phyloP scores from a whole-genome alignment of 2,888 invertebrate species.

The Mesochorus sp. region DNA sequence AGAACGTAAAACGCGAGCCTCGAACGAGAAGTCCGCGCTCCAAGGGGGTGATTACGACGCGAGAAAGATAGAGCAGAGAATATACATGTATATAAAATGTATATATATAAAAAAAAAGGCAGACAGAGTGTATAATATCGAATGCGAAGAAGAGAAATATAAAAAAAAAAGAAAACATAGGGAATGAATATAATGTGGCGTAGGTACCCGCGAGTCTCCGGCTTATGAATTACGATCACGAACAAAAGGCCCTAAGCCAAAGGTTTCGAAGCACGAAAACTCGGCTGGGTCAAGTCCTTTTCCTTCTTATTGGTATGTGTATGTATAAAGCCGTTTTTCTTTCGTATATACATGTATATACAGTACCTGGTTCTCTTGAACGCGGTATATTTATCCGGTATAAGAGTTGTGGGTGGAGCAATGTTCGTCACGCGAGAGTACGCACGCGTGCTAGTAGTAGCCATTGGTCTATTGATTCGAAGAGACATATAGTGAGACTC shows the following conservation, averaged over 20 bases:
- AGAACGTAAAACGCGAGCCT: slow-evolving; percentile 45
- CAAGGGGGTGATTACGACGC: slow-evolving; percentile 50
- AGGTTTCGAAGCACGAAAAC: neutral
- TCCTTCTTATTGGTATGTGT: neutral
- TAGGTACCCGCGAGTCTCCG: slow-evolving; percentile 56
- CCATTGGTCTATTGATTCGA: slow-evolving; percentile 79
- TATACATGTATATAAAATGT: neutral
- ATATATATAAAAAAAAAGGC: neutral
- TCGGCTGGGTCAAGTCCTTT: slow-evolving; percentile 4
- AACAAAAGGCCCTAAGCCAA: slow-evolving; percentile 25
- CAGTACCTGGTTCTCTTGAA: too few species aligned
- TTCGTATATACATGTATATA: neutral
- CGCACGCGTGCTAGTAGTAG: slow-evolving; percentile 77
- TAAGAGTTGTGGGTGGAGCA: slow-evolving; percentile 66
- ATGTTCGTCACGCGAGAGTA: slow-evolving; percentile 73
- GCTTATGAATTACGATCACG: slow-evolving; percentile 18
- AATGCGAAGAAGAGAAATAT: slow-evolving; percentile 1
- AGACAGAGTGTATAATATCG: slow-evolving; percentile 17
- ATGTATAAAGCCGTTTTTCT: neutral
- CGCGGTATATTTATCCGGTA: slow-evolving; percentile 34
- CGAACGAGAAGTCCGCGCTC: slow-evolving; percentile 46
- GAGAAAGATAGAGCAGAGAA: slow-evolving; percentile 6
- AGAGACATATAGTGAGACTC: slow-evolving; percentile 30
- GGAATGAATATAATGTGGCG: slow-evolving; percentile 53
- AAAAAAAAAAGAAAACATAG: slow-evolving; percentile 9